Evolutionary conservation across 1,140 invertebrate species (phyloP), one percentile per base, ranked within the genome.

Genomic region (Potamilus streckersoni): DNA sequence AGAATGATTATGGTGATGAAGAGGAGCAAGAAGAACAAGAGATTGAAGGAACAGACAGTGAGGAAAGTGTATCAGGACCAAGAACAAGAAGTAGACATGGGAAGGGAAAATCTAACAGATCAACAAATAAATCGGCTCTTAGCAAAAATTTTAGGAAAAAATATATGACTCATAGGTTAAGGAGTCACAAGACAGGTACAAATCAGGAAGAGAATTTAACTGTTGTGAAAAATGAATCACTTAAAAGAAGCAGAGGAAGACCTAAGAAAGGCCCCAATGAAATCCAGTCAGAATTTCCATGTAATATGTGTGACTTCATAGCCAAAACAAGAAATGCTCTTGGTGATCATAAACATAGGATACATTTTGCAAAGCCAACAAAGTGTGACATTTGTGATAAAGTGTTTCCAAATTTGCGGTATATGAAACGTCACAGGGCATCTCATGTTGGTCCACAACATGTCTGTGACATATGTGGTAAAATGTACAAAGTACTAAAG

Each of bases 381-480:
- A 81, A 79, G 38, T 85, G 84, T 79, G 79, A 81, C 58, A 61
- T 83, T 15, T 86, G 84, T 77, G 68, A 70, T 3, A 84, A 86
- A 74, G 71, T 81, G n/a, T 86, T 84, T 68, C 72, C 69, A 12
- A 82, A 79, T 61, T 62, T 77, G 23, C 55, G 69, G 11, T 79
- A 84, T 69, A 79, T 86, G 80, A 78, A 77, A 38, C 74, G 84
- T 23, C 84, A 86, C 69, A 56, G 71, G 19, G 56, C 60, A 27
- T 82, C 79, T 12, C 83, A 84, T 69, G 76, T 72, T 19, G 76
- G 71, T 16, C 75, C 76, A 16, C 76, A 79, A 67, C 67, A 79
- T 65, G 79, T 66, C 55, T 86, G 85, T 80, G 80, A 85, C 69
- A 70, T 82, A 27, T 86, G 85, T 78, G 82, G 83, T 2, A 86